Evolutionary conservation across 1,140 invertebrate genomes (phyloP).

Genomic region (Psix sp.): DNA sequence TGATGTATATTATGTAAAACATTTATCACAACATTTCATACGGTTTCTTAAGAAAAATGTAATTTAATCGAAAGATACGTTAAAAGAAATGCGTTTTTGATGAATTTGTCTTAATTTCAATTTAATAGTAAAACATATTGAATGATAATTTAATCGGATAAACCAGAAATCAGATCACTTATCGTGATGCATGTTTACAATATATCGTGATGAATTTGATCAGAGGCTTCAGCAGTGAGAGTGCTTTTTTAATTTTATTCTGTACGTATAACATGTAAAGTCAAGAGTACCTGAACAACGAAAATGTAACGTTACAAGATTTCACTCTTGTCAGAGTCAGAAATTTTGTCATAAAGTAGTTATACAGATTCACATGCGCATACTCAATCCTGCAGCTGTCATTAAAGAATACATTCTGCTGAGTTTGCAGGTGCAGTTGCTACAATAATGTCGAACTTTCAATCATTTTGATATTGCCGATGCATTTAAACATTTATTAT

Average conservation of each 20-base stretch:
- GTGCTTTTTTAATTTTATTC: background rate
- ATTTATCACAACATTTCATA: no score
- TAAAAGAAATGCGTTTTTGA: no score
- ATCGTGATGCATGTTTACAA: no score
- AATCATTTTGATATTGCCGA: constrained; percentile 43
- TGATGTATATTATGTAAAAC: no score
- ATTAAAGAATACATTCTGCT: constrained; percentile 49
- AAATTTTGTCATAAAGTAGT: constrained; percentile 49
- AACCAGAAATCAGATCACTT: no score
- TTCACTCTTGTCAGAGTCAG: constrained; percentile 51
- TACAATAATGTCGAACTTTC: constrained; percentile 53
- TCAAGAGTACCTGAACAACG: constrained; percentile 13
- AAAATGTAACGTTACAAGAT: constrained; percentile 43
- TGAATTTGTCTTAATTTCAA: no score
- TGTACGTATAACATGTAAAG: constrained; percentile 7
- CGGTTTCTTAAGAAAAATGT: no score
- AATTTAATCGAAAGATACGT: no score
- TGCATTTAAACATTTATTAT: constrained; percentile 54
- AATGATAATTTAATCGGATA: no score
- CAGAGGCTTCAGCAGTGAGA: background rate
- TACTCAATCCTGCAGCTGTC: constrained; percentile 55
- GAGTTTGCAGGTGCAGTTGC: constrained; percentile 49
- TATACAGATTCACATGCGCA: constrained; percentile 53
- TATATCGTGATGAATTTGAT: no score
- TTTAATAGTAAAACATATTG: no score